Percentiles rank a stretch among this genome's conserved stretches.
phyloP scores from a whole-genome alignment of 2,888 invertebrate species.

The Drosophila pseudotalamancana region DNA sequence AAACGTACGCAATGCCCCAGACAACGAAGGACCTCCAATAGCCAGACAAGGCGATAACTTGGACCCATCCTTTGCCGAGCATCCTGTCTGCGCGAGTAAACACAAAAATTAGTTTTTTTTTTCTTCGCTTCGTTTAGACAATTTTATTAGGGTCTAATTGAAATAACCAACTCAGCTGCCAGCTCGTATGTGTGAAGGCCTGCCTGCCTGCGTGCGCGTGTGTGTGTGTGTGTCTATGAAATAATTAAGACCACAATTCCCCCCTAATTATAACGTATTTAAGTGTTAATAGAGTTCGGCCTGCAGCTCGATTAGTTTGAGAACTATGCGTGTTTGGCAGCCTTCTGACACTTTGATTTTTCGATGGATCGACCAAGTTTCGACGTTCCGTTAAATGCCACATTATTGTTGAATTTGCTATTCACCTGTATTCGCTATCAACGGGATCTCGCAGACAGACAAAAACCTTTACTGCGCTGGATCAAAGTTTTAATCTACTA shows the following conservation, averaged over 20 bases:
- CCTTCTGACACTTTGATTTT: conserved; percentile 32
- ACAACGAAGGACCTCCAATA: conserved; percentile 9
- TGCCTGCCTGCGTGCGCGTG: no score
- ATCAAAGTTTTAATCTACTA: conserved; percentile 71
- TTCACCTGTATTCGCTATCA: conserved; percentile 11
- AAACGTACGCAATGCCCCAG: conserved; percentile 8
- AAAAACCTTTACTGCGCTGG: conserved; percentile 23
- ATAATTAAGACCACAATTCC: conserved; percentile 46
- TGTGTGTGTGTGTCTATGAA: conserved; percentile 21
- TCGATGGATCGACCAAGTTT: background rate
- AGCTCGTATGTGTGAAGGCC: conserved; percentile 3
- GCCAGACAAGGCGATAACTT: conserved; percentile 12
- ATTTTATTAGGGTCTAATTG: conserved; percentile 79
- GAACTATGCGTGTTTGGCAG: conserved; percentile 19
- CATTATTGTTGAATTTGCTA: conserved; percentile 8
- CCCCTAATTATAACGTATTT: conserved; percentile 64
- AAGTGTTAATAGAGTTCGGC: conserved; percentile 56
- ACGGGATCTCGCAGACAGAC: background rate
- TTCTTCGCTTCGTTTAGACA: conserved; percentile 55
- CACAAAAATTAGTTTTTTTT: conserved; percentile 63
- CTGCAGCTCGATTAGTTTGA: conserved; percentile 4
- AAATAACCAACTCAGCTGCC: conserved; percentile 68
- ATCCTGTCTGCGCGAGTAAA: conserved; percentile 37
- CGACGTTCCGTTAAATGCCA: conserved; percentile 16
- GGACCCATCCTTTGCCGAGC: background rate